Evolutionary conservation across 2,113 vertebrate genomes (phyloP), one percentile per base, ranked within the genome.

Genomic region (Ophthalmotilapia sp.): DNA sequence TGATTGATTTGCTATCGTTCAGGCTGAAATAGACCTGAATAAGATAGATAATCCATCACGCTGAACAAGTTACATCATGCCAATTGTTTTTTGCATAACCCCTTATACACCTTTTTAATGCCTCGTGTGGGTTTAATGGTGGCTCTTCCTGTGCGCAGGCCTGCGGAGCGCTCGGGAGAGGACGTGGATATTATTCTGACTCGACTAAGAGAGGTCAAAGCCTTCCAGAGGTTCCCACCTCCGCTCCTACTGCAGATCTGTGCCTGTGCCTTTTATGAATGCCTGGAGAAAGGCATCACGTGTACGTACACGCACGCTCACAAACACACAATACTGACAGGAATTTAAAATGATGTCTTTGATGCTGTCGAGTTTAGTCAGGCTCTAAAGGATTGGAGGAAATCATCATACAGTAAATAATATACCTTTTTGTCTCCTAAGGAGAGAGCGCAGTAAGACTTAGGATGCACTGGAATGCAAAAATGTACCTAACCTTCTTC

Each of bases 131-230:
- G 13, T 58, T 10, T 86, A 65, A 80, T 51, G 40, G n/a, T 33
- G 26, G 7, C 4, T 84, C 6, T 75, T 83, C 45, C 9, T 90
- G 33, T 89, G 36, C 17, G 29, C 91, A 99, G 98, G 90, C 98
- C 98, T 3, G 92, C 98, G 42, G 98, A 99, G 90, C 98, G 98
- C 75, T 98, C 98, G 2, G 97, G 97, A 87, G 98, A 99, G 94
- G 98, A 99, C 95, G 96, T 99, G 90, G 98, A 99, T 91, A 99
- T 99, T 81, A 99, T 99, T 91, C 97, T 99, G 91, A 97, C 97
- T 51, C 95, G 98, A 40, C 95, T 99, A 89, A 98, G 97, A 94
- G 98, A 97, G 94, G 98, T 99, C 75, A 99, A 99, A 95, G 98
- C 98, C 90, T 99, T 99, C 93, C 98, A 98, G 93, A 98, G 97